Evolutionary conservation across 2,113 vertebrate species (phyloP).

Genomic region (Perognathus longimembris): DNA sequence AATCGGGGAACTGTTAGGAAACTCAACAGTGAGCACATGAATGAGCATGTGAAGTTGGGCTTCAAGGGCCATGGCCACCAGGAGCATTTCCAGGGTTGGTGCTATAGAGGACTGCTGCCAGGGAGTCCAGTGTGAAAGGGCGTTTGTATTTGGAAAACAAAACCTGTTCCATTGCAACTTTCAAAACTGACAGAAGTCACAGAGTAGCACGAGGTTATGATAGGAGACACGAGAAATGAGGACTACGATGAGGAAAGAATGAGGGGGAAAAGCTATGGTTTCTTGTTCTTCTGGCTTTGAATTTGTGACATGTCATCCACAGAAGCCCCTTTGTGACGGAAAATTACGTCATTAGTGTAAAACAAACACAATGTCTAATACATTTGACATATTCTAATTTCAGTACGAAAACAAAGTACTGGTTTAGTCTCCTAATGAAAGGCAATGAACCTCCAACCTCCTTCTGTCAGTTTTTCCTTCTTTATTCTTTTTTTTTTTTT

Average conservation of each 20-base stretch:
- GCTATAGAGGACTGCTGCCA: not conserved
- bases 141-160: not conserved
- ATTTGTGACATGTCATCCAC: not conserved
- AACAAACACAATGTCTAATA: not conserved
- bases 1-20: not conserved
- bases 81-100: not conserved
- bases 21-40: not conserved
- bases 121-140: not conserved
- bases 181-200: not conserved
- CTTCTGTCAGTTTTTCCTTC: not conserved
- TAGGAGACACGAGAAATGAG: not conserved
- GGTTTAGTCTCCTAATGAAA: constrained; percentile 7
- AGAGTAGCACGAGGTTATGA: not conserved
- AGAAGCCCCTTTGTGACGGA: not conserved
- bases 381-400: constrained; percentile 10
- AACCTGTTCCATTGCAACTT: not conserved
- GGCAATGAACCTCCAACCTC: not conserved
- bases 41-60: not conserved
- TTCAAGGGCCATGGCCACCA: not conserved
- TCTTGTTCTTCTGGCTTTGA: constrained; percentile 20
- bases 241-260: not conserved
- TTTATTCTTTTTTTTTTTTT: not conserved
- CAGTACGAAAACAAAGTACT: not conserved
- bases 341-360: not conserved
- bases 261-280: not conserved